Evolutionary conservation across 2,113 vertebrate genomes (phyloP), one percentile per base, ranked within the genome.

Genomic region (Equus przewalskii): DNA sequence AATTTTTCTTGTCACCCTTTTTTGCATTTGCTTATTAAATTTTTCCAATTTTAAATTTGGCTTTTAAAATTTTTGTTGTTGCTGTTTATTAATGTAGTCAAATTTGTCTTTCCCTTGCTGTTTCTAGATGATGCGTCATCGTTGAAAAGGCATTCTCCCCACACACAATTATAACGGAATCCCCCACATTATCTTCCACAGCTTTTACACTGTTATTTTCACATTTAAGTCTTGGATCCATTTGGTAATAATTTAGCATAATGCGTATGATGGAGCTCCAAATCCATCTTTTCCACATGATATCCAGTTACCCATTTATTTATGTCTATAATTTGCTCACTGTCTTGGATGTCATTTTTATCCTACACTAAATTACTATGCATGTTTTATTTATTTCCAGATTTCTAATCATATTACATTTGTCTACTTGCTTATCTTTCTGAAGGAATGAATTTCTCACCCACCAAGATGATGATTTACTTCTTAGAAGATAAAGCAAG

Each of bases 371-470:
- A 90, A 86, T 92, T 89, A 46, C 69, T 13, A 65, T 44, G 9
- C 5, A 30, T 70, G 33, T 86, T 89, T 87, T 6, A 76, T 78
- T 86, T 85, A 58, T 80, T 93, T 87, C 7, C 21, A 64, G 4
- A 24, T 51, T 89, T 96, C 91, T 60, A 82, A 95, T 62, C 30
- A 67, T 9, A 44, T 60, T 82, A 21, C n/a, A 36, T 75, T 73
- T 15, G 8, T 56, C 30, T 1, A 15, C 30, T n/a, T 81, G 18
- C 22, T 13, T 65, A 12, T 44, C 41, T 78, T 96, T 73, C 18
- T 46, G 9, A 76, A 89, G 76, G 13, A 76, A 91, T 83, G 19
- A 51, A 56, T 93, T 80, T 96, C 60, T 85, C 85, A 79, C 19
- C 21, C 15, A 93, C 6, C 0, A 72, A 16, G 36, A 24, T 75